Evolutionary conservation across 2,113 vertebrate species (phyloP).

Genomic region (Psittacus erithacus): DNA sequence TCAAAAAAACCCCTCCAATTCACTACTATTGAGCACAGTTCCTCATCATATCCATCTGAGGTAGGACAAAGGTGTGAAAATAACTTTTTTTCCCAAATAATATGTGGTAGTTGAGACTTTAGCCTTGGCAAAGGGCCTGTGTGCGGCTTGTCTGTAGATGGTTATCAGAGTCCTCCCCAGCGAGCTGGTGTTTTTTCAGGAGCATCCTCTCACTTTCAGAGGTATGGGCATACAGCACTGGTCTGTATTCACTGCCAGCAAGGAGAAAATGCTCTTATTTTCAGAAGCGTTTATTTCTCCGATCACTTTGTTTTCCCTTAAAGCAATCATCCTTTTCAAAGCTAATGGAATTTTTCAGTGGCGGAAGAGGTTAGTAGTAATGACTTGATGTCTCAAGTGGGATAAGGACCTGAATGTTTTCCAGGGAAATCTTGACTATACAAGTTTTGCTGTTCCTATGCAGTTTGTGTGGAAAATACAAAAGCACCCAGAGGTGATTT

Average conservation of each 20-base stretch:
- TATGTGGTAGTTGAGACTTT: not conserved
- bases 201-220: not conserved
- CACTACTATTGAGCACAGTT: not conserved
- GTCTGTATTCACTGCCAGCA: not conserved
- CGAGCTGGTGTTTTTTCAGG: not conserved
- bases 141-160: not conserved
- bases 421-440: not conserved
- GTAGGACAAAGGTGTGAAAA: not conserved
- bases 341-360: not conserved
- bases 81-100: not conserved
- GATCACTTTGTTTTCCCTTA: not conserved
- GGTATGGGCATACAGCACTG: rapidly evolving
- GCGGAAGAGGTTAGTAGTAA: not conserved
- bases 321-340: conserved; percentile 16
- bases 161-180: not conserved
- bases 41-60: not conserved
- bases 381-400: conserved; percentile 31
- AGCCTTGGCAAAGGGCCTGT: not conserved
- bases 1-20: not conserved
- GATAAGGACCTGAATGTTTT: conserved; percentile 1
- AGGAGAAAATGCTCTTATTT: not conserved
- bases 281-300: not conserved
- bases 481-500: conserved; percentile 50
- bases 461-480: conserved; percentile 38
- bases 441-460: not conserved